Base-by-base conservation (phyloP, 2,888 invertebrate genomes). In the Antheraea assamensis region DNA sequence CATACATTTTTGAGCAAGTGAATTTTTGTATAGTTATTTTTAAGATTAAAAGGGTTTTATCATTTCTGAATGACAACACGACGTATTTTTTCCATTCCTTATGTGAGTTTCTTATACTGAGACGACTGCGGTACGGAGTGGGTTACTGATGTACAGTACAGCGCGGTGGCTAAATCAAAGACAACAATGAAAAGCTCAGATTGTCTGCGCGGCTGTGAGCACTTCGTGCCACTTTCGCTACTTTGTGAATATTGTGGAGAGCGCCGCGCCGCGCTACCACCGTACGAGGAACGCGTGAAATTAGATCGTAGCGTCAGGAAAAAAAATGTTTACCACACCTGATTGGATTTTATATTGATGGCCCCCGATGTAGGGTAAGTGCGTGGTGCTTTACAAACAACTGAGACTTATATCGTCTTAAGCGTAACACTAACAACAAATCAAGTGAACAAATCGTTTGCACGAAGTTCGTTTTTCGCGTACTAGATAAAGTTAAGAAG, bases 191-290 rank as follows among this genome's bases (percentile, higher is more conserved):
- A 77, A 81, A 83, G 81, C 81, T 82, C 83, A 88, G 88, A 91
- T 92, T 91, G 92, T 91, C 89, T 89, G 87, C 83, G 84, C 81
- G 79, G 81, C 85, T 82, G 86, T 85, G 87, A 87, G 88, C 92
- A 91, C 90, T 92, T 91, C 88, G 87, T 88, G 87, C 88, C 92
- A 92, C 92, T 92, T 92, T 92, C 89, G 88, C 90, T 91, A 90
- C 90, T 91, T 89, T 88, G 90, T 87, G 89, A 88, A 88, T 71
- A 68, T 90, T 89, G 90, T 87, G 85, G 84, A 88, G 90, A 85
- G 85, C 78, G 80, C 78, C 79, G 76, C 10, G 52, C 21, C 52
- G 52, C 5, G 52, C 52, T 21, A 19, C 24, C 78, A 82, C 76
- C 83, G 81, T 79, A 80, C 82, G 86, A 85, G 81, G 83, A 85